phyloP scores from a whole-genome alignment of 1,140 invertebrate species.

The Drosophila rufa region DNA sequence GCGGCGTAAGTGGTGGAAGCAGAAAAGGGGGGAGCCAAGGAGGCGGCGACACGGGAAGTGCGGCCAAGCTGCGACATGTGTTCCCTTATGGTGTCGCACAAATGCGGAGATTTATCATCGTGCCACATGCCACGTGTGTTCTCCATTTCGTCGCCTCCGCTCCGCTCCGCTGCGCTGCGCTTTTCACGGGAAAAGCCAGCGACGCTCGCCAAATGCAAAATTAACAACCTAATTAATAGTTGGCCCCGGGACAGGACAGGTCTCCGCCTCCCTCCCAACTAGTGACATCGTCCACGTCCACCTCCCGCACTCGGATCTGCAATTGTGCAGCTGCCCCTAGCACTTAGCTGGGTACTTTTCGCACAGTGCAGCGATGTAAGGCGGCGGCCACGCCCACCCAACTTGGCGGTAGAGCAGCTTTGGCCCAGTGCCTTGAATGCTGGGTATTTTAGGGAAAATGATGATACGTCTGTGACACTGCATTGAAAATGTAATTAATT shows the following conservation, averaged over 20 bases:
- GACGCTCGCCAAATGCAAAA: conserved; percentile 81
- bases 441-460: neutral
- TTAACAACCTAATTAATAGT: conserved; percentile 83
- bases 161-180: conserved; percentile 49
- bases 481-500: too few species aligned
- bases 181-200: conserved; percentile 76
- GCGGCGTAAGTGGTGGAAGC: neutral
- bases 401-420: conserved; percentile 25
- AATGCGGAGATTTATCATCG: conserved; percentile 75
- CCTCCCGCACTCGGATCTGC: conserved; percentile 18
- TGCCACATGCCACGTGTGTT: conserved; percentile 58
- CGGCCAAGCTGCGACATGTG: conserved; percentile 71
- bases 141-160: conserved; percentile 41
- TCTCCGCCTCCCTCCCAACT: conserved; percentile 24
- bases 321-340: conserved; percentile 46
- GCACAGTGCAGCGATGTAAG: conserved; percentile 17
- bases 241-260: conserved; percentile 51
- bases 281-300: conserved; percentile 19
- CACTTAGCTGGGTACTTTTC: conserved; percentile 19
- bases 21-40: neutral
- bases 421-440: conserved; percentile 18
- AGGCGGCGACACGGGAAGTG: conserved; percentile 50
- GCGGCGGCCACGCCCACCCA: conserved; percentile 16
- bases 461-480: neutral
- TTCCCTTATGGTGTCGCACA: conserved; percentile 70